These are phyloP conservation scores for Camponotus floridanus DNA, from an alignment of 1,140 invertebrate species.

Conservation along the genomic window DNA sequence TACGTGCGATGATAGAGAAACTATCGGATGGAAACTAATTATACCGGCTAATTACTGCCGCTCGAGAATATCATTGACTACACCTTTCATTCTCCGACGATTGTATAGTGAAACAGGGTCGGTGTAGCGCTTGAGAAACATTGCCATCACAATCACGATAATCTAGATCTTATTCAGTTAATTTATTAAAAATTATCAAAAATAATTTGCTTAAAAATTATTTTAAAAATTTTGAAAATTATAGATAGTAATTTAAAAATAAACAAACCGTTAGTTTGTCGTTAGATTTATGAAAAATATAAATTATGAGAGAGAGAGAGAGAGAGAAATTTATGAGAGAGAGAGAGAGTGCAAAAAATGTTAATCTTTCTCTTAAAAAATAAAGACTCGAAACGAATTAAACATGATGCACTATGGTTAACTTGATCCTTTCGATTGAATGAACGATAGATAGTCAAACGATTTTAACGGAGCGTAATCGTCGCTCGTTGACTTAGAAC, in stretches of 20 bases:
- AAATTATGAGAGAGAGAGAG: too few species aligned
- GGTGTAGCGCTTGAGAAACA: constrained; percentile 41
- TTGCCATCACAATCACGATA: constrained; percentile 6
- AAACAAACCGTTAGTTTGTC: not conserved
- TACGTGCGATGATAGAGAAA: constrained; percentile 42
- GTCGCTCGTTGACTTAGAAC: constrained; percentile 61
- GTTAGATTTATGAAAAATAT: too few species aligned
- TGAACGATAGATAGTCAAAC: constrained; percentile 27
- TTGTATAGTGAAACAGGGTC: constrained; percentile 41
- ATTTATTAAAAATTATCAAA: too few species aligned
- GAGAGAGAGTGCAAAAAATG: not conserved
- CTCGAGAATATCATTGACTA: not conserved
- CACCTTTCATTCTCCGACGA: constrained; percentile 24
- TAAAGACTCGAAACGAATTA: not conserved
- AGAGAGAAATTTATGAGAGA: too few species aligned
- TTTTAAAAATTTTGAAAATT: too few species aligned
- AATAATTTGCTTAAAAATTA: not conserved
- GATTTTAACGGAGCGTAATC: constrained; percentile 59
- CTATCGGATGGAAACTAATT: constrained; percentile 60
- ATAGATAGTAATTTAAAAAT: too few species aligned
- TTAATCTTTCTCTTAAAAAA: not conserved
- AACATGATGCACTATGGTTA: constrained; percentile 54
- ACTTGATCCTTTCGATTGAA: not conserved
- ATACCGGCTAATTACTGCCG: constrained; percentile 56
- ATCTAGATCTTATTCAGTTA: not conserved